These are phyloP conservation scores for Cryptotis parvus DNA, from an alignment of 2,113 vertebrate species.

Conservation along the genomic window DNA sequence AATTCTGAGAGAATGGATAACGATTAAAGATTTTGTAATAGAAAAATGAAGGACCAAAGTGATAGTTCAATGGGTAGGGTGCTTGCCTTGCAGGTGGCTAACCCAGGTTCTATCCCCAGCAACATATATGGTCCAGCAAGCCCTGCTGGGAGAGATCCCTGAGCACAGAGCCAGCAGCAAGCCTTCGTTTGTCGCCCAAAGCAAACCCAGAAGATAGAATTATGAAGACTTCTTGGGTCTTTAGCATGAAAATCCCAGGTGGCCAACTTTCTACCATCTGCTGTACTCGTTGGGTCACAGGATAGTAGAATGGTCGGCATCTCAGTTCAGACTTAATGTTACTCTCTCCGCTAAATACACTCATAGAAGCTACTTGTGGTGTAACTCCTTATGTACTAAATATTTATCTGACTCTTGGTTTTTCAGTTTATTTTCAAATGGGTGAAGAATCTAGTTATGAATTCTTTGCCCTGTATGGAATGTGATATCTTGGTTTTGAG, in stretches of 20 bases:
- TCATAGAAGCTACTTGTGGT: slow-evolving; percentile 87
- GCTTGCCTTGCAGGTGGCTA: no score
- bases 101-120: no score
- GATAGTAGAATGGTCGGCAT: not conserved
- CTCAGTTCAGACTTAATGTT: not conserved
- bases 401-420: slow-evolving; percentile 83
- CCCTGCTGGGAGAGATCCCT: no score
- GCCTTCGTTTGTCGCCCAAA: no score
- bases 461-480: slow-evolving; percentile 85
- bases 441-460: slow-evolving; percentile 84
- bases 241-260: slow-evolving; percentile 55
- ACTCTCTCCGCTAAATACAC: not conserved
- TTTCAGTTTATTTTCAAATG: slow-evolving; percentile 77
- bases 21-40: slow-evolving; percentile 24
- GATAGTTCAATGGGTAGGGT: no score
- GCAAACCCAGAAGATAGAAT: not conserved
- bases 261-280: not conserved
- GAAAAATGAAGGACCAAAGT: not conserved
- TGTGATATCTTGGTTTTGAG: slow-evolving; percentile 82
- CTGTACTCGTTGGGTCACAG: not conserved
- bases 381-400: slow-evolving; percentile 91
- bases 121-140: no score
- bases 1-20: slow-evolving; percentile 54
- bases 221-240: slow-evolving; percentile 55
- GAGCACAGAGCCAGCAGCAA: no score